Base-by-base conservation (phyloP, 2,113 vertebrate genomes). In the Pagrus major region DNA sequence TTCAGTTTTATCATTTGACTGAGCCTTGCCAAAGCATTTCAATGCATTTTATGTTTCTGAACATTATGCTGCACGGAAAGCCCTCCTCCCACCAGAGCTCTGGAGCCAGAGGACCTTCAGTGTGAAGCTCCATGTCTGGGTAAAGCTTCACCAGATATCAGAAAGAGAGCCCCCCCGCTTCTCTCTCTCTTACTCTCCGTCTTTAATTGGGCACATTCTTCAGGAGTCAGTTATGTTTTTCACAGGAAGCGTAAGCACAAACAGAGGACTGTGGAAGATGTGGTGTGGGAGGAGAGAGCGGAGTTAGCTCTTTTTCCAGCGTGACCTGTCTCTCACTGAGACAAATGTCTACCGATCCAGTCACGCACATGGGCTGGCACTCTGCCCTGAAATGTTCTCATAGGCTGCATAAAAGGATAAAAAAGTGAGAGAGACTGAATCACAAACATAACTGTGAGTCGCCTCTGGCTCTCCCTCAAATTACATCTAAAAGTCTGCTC, bases 161-260 rank as follows among this genome's bases (percentile, higher is more conserved):
- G 42, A 78, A 75, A 23, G 20, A 71, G 39, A 61, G 46, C n/a
- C n/a, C 42, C 47, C 14, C 18, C 9, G 2, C 31, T n/a, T n/a
- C n/a, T n/a, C 9, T 12, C 25, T 15, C 59, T n/a, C 69, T 20
- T 20, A 11, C 51, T 68, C 54, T 75, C 72, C 20, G 1, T 74
- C 67, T 76, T 68, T 89, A 93, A 91, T 91, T 91, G 81, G 87
- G 47, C 74, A 76, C 88, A 90, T 93, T 93, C 88, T 89, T 92
- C 71, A 85, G 78, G 78, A 91, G 90, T 91, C 90, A 87, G 64
- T 85, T 87, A 39, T 88, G 86, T 89, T 90, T 88, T 83, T 89
- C 84, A 81, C 81, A 90, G 90, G 90, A 93, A 91, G 88, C 58
- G 55, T 60, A 79, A 88, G 83, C 73, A 89, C 86, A 93, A 90